Evolutionary conservation across 2,888 invertebrate genomes (phyloP).

Genomic region (Phanerotoma sp.): DNA sequence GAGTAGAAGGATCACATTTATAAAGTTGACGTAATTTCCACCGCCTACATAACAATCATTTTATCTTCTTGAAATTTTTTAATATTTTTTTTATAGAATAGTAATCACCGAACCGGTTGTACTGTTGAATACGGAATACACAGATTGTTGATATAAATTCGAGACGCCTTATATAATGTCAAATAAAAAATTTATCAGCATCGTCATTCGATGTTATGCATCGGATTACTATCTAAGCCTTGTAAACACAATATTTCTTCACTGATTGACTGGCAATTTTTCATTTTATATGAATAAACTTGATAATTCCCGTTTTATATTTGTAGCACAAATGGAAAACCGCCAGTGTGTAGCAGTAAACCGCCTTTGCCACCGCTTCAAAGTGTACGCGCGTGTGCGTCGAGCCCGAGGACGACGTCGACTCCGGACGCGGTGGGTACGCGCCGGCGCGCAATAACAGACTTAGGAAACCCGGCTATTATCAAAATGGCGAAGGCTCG

Average conservation of each 20-base stretch:
- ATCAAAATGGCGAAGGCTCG: constrained; percentile 58
- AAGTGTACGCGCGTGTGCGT: constrained; percentile 43
- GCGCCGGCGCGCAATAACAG: constrained; percentile 58
- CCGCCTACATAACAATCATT: constrained; percentile 32
- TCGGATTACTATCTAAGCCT: background rate
- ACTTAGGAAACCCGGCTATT: constrained; percentile 56
- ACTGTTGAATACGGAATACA: background rate
- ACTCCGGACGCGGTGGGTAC: constrained; percentile 52
- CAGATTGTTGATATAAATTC: too few species aligned
- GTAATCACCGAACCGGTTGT: background rate
- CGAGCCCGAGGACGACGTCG: constrained; percentile 56
- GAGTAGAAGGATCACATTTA: constrained; percentile 11
- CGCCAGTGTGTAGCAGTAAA: constrained; percentile 54
- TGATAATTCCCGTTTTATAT: too few species aligned
- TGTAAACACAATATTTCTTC: background rate
- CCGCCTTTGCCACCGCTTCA: constrained; percentile 51
- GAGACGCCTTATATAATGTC: too few species aligned
- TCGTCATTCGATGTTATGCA: too few species aligned
- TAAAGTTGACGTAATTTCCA: constrained; percentile 26
- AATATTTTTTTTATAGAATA: background rate
- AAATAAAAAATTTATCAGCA: too few species aligned
- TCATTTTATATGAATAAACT: too few species aligned
- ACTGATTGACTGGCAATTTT: too few species aligned
- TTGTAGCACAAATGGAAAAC: constrained; percentile 53
- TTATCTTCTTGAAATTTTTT: background rate